Percentiles rank a stretch among this genome's conserved stretches.
Conservation (phyloP, 2,888 invertebrate genomes). For the Eumerus sabulonum region DNA sequence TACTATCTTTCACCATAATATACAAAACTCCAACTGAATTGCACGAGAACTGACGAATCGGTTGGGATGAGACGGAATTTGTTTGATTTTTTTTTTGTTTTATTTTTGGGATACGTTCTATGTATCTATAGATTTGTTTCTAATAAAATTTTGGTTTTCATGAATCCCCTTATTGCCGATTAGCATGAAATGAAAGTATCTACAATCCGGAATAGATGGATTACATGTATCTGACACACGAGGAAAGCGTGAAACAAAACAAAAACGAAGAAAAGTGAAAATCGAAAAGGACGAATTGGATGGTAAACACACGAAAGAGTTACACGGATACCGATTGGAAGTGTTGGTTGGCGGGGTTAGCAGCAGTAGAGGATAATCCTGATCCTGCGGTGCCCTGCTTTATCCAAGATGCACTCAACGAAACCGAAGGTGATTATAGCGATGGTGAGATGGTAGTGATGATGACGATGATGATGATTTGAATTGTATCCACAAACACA, state of each 20-base stretch:
- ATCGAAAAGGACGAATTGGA: no score
- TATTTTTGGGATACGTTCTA: not conserved
- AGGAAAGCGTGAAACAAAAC: no score
- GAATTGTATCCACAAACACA: conserved; percentile 23
- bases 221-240: no score
- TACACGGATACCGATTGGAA: not conserved
- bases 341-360: conserved; percentile 9
- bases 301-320: not conserved
- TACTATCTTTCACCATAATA: conserved; percentile 66
- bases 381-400: conserved; percentile 39
- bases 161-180: conserved; percentile 13
- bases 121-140: no score
- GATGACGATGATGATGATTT: no score
- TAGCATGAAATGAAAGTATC: no score
- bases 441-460: no score
- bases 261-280: not conserved
- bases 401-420: conserved; percentile 4
- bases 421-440: no score
- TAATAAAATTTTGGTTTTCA: conserved; percentile 20
- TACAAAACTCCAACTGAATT: not conserved
- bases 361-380: conserved; percentile 32
- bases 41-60: no score
- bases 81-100: not conserved
- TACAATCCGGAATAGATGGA: no score
- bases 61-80: not conserved